Percentiles rank a stretch among this genome's conserved stretches.
phyloP scores from a whole-genome alignment of 2,888 invertebrate genomes.

The Pristionchus fissidentatus region DNA sequence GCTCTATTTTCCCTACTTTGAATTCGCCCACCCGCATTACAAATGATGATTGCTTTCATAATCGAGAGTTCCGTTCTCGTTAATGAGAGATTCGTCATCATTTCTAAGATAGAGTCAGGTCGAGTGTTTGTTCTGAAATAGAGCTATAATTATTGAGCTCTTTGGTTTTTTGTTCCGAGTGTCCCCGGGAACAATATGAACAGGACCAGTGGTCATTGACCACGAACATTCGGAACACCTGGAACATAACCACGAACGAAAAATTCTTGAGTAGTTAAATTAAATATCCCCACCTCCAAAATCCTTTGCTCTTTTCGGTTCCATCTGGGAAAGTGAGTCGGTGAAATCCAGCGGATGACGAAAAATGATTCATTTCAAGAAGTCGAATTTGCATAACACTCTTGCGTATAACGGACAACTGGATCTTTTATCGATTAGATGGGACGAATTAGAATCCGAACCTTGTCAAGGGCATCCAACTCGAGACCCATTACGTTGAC shows the following conservation, averaged over 20 bases:
- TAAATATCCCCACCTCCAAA: background rate
- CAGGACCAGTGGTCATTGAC: no score
- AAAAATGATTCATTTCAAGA: background rate
- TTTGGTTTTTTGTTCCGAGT: no score
- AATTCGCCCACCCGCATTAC: slow-evolving; percentile 15
- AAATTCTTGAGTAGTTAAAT: background rate
- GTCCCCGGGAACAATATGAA: no score
- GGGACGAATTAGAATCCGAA: background rate
- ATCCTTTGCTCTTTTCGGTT: background rate
- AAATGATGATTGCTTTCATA: background rate
- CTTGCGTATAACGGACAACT: background rate
- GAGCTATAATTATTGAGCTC: background rate
- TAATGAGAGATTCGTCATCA: background rate
- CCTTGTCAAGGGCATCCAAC: background rate
- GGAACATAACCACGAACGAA: no score
- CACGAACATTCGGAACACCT: no score
- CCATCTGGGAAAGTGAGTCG: background rate
- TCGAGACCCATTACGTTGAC: background rate
- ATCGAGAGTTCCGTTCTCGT: background rate
- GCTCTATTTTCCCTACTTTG: background rate
- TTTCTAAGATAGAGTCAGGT: background rate
- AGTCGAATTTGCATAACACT: background rate
- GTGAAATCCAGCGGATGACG: background rate
- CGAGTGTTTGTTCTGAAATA: no score
- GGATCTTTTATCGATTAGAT: background rate